These are phyloP conservation scores for Scomber colias DNA, from an alignment of 2,113 vertebrate species.

Conservation along the genomic window DNA sequence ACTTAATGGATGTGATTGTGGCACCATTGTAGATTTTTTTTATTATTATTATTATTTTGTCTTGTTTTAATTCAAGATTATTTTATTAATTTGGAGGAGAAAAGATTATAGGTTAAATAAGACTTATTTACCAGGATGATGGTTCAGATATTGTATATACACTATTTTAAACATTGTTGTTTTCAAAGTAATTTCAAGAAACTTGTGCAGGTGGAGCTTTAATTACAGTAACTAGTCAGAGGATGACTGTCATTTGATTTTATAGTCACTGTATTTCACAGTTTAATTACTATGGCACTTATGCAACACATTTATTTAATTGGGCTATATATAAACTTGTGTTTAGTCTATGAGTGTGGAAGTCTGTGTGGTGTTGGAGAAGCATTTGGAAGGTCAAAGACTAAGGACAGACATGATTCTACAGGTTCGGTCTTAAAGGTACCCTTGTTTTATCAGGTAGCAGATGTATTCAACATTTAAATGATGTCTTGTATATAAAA, in stretches of 20 bases:
- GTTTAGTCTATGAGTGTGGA: not conserved
- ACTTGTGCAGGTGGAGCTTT: not conserved
- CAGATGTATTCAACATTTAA: too few relatives aligned
- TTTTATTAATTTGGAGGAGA: not conserved
- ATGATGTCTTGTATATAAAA: too few relatives aligned
- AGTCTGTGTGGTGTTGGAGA: not conserved
- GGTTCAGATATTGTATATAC: not conserved
- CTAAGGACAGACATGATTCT: too few relatives aligned
- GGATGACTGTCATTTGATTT: slow-evolving; percentile 5
- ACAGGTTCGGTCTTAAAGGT: too few relatives aligned
- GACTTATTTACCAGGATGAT: too few relatives aligned
- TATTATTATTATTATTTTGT: too few relatives aligned
- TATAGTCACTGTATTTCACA: not conserved
- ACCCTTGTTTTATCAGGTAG: too few relatives aligned
- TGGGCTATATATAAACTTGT: not conserved
- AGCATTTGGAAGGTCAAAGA: too few relatives aligned
- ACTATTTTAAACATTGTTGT: not conserved
- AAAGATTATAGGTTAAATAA: not conserved
- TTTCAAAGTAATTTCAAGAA: not conserved
- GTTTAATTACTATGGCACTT: not conserved
- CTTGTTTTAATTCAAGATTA: too few relatives aligned
- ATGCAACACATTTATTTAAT: not conserved
- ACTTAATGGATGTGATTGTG: too few relatives aligned
- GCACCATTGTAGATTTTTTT: too few relatives aligned
- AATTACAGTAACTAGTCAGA: not conserved